Percentiles rank a stretch among this genome's conserved stretches.
Conservation (phyloP, 1,140 invertebrate species). For the Drosophila asahinai region DNA sequence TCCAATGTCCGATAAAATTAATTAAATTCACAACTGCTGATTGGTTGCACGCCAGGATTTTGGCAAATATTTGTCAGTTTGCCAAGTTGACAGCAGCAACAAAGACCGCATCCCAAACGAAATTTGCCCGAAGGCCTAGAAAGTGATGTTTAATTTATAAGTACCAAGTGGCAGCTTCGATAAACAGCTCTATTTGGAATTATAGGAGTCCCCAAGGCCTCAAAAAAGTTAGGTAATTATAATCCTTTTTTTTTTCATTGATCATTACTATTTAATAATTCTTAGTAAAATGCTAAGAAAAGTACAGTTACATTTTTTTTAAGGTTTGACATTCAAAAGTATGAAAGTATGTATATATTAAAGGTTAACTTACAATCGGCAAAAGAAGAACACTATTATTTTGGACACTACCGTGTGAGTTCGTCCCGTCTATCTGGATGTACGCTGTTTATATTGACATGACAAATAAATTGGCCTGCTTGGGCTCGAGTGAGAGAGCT, state of each 20-base stretch:
- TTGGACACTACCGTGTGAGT: not conserved
- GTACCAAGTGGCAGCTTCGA: conserved; percentile 32
- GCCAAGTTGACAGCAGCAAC: conserved; percentile 69
- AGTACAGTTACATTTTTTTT: no score
- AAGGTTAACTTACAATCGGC: no score
- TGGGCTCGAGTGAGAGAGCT: conserved; percentile 15
- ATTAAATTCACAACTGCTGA: conserved; percentile 73
- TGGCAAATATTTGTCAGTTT: conserved; percentile 76
- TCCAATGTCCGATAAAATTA: conserved; percentile 62
- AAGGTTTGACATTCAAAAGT: no score
- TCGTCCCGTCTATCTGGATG: conserved; percentile 24
- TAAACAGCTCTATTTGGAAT: not conserved
- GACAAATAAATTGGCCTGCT: conserved; percentile 80
- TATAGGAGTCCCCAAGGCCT: not conserved
- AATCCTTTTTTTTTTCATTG: no score
- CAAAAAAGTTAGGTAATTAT: no score
- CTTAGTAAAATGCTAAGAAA: no score
- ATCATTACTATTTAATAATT: no score
- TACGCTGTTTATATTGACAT: conserved; percentile 78
- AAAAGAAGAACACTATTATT: not conserved
- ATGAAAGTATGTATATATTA: no score
- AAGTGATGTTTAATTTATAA: conserved; percentile 60
- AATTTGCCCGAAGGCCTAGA: conserved; percentile 43
- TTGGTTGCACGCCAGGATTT: conserved; percentile 39
- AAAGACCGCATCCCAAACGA: conserved; percentile 62